Evolutionary conservation across 1,140 invertebrate genomes (phyloP).

Genomic region (Bombus balteatus): DNA sequence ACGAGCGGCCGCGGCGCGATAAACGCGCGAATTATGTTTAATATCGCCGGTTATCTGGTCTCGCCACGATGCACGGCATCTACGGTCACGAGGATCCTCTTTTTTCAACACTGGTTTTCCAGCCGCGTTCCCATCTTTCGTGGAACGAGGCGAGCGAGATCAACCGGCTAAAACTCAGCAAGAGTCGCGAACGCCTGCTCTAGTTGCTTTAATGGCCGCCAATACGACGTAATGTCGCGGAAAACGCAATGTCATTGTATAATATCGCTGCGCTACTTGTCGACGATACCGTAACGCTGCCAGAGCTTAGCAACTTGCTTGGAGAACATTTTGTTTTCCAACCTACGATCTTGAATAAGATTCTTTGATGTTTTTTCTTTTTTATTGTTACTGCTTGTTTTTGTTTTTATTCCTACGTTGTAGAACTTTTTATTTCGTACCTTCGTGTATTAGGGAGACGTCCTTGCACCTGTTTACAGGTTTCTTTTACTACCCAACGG

Average conservation of each 20-base stretch:
- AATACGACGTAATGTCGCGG: conserved; percentile 28
- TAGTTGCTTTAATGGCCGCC: conserved; percentile 30
- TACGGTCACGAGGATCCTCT: conserved; percentile 1
- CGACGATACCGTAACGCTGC: not conserved
- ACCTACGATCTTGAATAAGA: not conserved
- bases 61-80: conserved; percentile 15
- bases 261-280: not conserved
- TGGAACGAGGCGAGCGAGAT: no score
- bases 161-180: not conserved
- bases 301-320: not conserved
- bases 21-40: conserved; percentile 75
- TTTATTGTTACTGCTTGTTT: no score
- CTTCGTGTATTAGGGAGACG: no score
- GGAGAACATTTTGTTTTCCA: not conserved
- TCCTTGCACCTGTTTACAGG: not conserved
- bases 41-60: conserved; percentile 66
- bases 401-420: not conserved
- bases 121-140: not conserved
- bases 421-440: not conserved
- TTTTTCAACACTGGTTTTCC: not conserved
- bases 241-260: not conserved
- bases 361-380: not conserved
- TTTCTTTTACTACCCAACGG: not conserved
- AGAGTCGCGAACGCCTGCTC: not conserved
- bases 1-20: conserved; percentile 68